Evolutionary conservation across 2,113 vertebrate species (phyloP), one percentile per base, ranked within the genome.

Genomic region (Tiliqua scincoides): DNA sequence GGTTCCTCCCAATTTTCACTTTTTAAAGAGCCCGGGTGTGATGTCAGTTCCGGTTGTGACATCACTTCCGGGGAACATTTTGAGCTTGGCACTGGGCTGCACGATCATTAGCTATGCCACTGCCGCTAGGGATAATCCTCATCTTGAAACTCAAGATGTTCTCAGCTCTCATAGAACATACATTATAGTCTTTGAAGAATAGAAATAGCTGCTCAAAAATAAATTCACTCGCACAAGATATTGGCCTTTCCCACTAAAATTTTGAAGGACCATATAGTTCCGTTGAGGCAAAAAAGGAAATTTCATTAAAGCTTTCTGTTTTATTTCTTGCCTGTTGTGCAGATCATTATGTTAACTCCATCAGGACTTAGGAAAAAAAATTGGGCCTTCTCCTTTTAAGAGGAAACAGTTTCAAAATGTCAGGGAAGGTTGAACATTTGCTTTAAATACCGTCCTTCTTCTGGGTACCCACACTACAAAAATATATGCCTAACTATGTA

Each of bases 211-310:
- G 63, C 67, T 88, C 72, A 87, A 94, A 91, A 57, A 57, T 57
- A 57, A 57, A 88, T 83, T 85, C 92, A 79, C 91, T 83, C 94
- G 91, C 92, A 91, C 68, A 86, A 61, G 71, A 95, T 95, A 93
- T 93, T 90, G 94, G 93, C 89, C 92, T 95, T 94, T 96, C 95
- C 96, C 96, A 89, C 75, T 77, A 91, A 95, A 92, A 92, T 94
- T 94, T 93, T 91, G 93, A 90, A 93, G 93, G 90, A 92, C 95
- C 85, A 89, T 93, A 94, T 94, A 88, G 15, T 93, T 92, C 96
- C 96, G 95, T 92, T 92, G 94, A 96, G 97, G 95, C n/a, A 96
- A 96, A 96, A 97, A 96, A 30, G 17, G 18, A 15, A 96, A 87
- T 93, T 96, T 97, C 96, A 96, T 96, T 97, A 96, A 94, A 81